These are phyloP conservation scores for Siderastrea siderea DNA, from an alignment of 92 coral and sea anemone species.

Conservation along the genomic window DNA sequence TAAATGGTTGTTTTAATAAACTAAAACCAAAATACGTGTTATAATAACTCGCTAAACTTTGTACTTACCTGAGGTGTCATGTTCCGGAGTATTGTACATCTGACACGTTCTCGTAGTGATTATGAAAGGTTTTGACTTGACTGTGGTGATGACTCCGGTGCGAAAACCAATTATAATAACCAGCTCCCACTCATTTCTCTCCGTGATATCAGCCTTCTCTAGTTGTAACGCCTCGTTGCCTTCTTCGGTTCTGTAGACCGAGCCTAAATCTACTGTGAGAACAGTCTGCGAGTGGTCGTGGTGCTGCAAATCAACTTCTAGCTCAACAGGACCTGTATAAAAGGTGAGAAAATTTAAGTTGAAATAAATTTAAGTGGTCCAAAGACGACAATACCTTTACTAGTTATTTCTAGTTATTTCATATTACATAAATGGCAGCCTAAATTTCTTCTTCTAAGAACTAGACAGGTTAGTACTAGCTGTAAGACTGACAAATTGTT, in stretches of 20 bases:
- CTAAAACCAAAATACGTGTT: too few relatives aligned
- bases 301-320: slow-evolving; percentile 35
- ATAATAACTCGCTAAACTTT: background rate
- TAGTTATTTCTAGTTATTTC: background rate
- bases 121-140: slow-evolving; percentile 80
- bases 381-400: background rate
- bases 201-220: slow-evolving; percentile 70
- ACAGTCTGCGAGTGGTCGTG: slow-evolving; percentile 58
- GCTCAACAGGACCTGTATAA: slow-evolving; percentile 69
- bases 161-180: slow-evolving; percentile 62
- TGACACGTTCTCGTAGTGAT: slow-evolving; percentile 61
- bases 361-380: background rate
- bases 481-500: too few relatives aligned
- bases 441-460: too few relatives aligned
- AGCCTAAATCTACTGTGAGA: slow-evolving; percentile 78
- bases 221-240: slow-evolving; percentile 71
- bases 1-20: background rate
- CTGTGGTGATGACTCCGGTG: slow-evolving; percentile 46
- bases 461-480: too few relatives aligned
- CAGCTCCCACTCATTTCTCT: slow-evolving; percentile 76
- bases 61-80: slow-evolving; percentile 17
- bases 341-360: background rate
- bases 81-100: slow-evolving; percentile 5
- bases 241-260: slow-evolving; percentile 70
- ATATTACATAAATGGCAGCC: too few relatives aligned